Evolutionary conservation across 37 sponge, comb jelly and placozoan species (phyloP).

Genomic region (Halisarca cf. caerulea): DNA sequence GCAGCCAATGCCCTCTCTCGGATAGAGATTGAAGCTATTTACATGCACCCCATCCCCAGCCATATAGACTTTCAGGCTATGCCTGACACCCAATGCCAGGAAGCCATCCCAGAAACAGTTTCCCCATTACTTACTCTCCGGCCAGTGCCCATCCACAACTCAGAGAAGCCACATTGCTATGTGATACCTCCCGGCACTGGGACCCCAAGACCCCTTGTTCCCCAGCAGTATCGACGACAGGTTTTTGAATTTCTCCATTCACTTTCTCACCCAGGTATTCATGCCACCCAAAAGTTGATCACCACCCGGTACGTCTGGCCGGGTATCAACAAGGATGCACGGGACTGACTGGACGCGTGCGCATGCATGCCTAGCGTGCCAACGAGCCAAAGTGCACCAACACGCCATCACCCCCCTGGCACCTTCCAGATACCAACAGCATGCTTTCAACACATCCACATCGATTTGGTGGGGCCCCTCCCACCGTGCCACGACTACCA

Average conservation of each 20-base stretch:
- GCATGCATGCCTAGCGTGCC: slow-evolving; percentile 42
- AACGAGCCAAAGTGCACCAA: slow-evolving; percentile 40
- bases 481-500: slow-evolving; percentile 32
- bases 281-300: no score
- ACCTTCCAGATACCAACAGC: slow-evolving; percentile 28
- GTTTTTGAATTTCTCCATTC: no score
- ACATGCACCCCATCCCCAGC: no score
- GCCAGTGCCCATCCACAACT: slow-evolving; percentile 42
- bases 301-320: no score
- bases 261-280: no score
- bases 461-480: slow-evolving; percentile 62
- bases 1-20: slow-evolving; percentile 60
- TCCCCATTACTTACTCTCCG: slow-evolving; percentile 48
- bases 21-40: slow-evolving; percentile 42
- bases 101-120: no score
- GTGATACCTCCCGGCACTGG: no score
- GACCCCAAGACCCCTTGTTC: no score
- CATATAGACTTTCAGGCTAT: no score
- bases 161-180: slow-evolving; percentile 35
- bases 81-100: no score
- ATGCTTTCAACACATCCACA: slow-evolving; percentile 38
- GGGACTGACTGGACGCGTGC: slow-evolving; percentile 41
- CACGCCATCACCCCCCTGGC: slow-evolving; percentile 41
- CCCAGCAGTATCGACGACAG: no score
- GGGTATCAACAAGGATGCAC: no score